A percentile compares a stretch with the other conserved stretches of the same genome.
Conservation (phyloP, 2,113 vertebrate genomes). For the Scortum barcoo region DNA sequence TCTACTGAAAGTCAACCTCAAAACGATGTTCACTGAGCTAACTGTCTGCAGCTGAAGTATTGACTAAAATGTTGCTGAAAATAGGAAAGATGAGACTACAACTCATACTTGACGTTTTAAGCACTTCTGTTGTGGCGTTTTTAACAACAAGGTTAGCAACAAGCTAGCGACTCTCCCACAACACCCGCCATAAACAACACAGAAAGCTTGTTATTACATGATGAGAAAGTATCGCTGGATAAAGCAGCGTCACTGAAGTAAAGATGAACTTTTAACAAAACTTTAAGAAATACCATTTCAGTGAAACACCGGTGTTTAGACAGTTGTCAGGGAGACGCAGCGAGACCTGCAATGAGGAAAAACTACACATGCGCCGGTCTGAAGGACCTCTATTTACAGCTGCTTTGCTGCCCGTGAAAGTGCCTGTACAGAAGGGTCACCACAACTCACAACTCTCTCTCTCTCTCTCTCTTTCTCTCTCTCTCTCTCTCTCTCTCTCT, state of each 20-base stretch:
- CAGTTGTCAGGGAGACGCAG: not conserved
- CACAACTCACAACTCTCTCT: fast-evolving
- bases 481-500: not conserved
- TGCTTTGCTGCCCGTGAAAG: slow-evolving; percentile 41
- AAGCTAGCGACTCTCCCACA: slow-evolving; percentile 19
- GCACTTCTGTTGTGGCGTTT: not conserved
- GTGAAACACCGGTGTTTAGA: slow-evolving; percentile 21
- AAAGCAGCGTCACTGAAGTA: not conserved
- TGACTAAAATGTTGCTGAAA: not conserved
- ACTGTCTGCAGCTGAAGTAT: not conserved
- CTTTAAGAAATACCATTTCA: slow-evolving; percentile 55
- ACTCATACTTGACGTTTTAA: not conserved
- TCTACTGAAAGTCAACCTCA: not conserved
- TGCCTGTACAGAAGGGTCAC: slow-evolving; percentile 73
- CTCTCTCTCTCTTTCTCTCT: fast-evolving
- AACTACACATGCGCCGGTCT: slow-evolving; percentile 48
- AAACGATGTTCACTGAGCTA: not conserved
- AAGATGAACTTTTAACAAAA: slow-evolving; percentile 17
- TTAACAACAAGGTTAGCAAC: slow-evolving; percentile 24
- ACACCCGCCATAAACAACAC: not conserved
- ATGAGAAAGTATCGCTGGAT: not conserved
- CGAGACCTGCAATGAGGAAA: not conserved
- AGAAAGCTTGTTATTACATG: not conserved
- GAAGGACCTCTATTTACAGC: slow-evolving; percentile 69
- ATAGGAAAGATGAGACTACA: not conserved